These are phyloP conservation scores for Drosophila rellima DNA, from an alignment of 2,888 invertebrate genomes.

Conservation along the genomic window DNA sequence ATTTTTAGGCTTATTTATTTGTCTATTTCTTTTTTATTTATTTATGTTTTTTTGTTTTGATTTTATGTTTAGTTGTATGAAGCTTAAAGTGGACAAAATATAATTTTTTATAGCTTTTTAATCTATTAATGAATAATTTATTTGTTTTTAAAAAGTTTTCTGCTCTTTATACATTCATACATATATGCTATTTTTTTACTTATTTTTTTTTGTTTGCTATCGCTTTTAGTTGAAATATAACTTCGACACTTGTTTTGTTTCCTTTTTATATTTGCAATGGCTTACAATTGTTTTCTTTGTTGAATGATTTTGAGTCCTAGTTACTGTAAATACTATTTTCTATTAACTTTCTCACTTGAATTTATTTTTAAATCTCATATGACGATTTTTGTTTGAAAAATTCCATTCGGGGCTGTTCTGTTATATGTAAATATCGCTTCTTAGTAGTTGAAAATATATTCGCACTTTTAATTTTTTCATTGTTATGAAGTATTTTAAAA, in stretches of 20 bases:
- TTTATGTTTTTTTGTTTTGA: slow-evolving; percentile 12
- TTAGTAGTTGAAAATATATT: slow-evolving; percentile 38
- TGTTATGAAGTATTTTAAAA: slow-evolving; percentile 18
- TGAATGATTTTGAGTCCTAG: slow-evolving; percentile 56
- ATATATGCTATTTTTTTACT: slow-evolving; percentile 34
- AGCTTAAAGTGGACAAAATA: slow-evolving; percentile 77
- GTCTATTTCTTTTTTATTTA: slow-evolving; percentile 36
- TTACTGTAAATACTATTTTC: slow-evolving; percentile 61
- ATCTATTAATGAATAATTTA: slow-evolving; percentile 32
- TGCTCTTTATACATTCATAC: slow-evolving; percentile 27
- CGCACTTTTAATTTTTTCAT: slow-evolving; percentile 9
- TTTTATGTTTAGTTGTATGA: slow-evolving; percentile 53
- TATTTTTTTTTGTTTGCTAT: slow-evolving; percentile 33
- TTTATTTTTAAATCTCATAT: slow-evolving; percentile 37
- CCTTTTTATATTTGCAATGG: slow-evolving; percentile 34
- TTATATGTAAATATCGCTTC: slow-evolving; percentile 38
- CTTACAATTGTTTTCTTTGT: slow-evolving; percentile 19
- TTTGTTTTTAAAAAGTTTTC: slow-evolving; percentile 65
- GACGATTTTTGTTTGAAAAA: slow-evolving; percentile 51
- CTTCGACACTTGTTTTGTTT: slow-evolving; percentile 36
- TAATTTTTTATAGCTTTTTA: slow-evolving; percentile 39
- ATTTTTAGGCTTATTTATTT: slow-evolving; percentile 50
- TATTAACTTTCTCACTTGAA: slow-evolving; percentile 50
- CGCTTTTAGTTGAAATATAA: slow-evolving; percentile 40
- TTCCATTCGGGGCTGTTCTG: slow-evolving; percentile 37